Evolutionary conservation across 2,888 invertebrate genomes (phyloP), one percentile per base, ranked within the genome.

Genomic region (Anoncus sp.): DNA sequence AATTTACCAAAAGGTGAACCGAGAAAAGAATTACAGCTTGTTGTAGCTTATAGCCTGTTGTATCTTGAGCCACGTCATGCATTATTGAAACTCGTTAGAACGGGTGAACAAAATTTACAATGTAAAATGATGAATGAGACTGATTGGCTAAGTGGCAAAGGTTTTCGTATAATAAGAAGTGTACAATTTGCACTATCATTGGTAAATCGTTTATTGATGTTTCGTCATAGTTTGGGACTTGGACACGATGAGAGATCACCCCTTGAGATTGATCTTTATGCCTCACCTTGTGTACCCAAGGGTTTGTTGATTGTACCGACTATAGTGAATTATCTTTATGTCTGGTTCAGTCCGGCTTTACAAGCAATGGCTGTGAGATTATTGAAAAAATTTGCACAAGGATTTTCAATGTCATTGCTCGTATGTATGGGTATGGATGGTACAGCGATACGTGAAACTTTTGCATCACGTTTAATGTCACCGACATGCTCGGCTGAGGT

Each of bases 391-490:
- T 92, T 94, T 69, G 94, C 94, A 35, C 85, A 90, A 91, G 92
- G 92, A 57, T 92, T 93, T 49, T 93, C 93, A 0, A 93, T 94
- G 92, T 94, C 94, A 0, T 87, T 94, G 16, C 87, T 94, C 55
- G 93, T 94, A 6, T 94, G 94, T 85, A 92, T 94, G 87, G 94
- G 94, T 14, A 92, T 92, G 87, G 93, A 94, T 74, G 93, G 93
- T 1, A 93, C 93, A 3, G 91, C 93, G 0, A 92, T 94, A 77
- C 89, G 94, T n/a, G 93, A 94, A 81, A 92, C 93, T 12, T 92
- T 93, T 55, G 91, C 94, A 5, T 92, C 92, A 1, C 90, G 94
- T 51, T 87, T 94, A 4, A 92, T 93, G 85, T 92, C 92, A 1
- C 89, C 91, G 0, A 92, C 92, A 5, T 94, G 94, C 49, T 88